Percentiles rank a stretch among this genome's conserved stretches.
Evolutionary conservation across 2,113 vertebrate species (phyloP).

Genomic region (Colossoma macropomum): DNA sequence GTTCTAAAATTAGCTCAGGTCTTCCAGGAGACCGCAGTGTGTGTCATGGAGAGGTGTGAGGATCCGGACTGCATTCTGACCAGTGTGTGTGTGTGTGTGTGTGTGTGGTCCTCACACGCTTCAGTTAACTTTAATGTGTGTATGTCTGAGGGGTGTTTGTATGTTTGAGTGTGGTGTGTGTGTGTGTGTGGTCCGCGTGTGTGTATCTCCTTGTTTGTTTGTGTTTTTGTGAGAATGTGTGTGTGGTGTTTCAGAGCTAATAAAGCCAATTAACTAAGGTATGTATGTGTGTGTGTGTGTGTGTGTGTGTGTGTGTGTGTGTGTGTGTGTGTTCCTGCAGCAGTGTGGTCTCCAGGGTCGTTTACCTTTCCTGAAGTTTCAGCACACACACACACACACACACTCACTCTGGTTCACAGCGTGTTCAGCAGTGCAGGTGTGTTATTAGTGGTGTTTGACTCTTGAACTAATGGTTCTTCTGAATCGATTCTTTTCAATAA

Average conservation of each 20-base stretch:
- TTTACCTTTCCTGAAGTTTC: too few relatives aligned
- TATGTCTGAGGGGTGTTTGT: conserved; percentile 50
- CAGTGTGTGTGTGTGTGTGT: conserved; percentile 48
- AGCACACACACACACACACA: too few relatives aligned
- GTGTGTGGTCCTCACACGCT: conserved; percentile 51
- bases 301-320: too few relatives aligned
- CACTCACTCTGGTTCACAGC: too few relatives aligned
- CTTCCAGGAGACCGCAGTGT: conserved; percentile 75
- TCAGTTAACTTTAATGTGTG: conserved; percentile 47
- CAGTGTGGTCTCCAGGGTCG: too few relatives aligned
- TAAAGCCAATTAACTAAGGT: too few relatives aligned
- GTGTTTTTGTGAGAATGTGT: too few relatives aligned
- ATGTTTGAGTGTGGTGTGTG: conserved; percentile 5
- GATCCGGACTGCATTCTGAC: conserved; percentile 77
- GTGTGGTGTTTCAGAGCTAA: not conserved
- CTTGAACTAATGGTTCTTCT: not conserved
- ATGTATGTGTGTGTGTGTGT: too few relatives aligned
- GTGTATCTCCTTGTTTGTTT: conserved; percentile 38
- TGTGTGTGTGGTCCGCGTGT: conserved; percentile 43
- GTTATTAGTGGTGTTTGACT: not conserved
- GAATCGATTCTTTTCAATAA: too few relatives aligned
- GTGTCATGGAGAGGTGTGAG: conserved; percentile 80
- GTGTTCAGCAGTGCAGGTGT: too few relatives aligned
- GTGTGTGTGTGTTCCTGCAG: too few relatives aligned
- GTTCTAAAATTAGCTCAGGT: conserved; percentile 74